phyloP scores from a whole-genome alignment of 2,113 vertebrate genomes.

The Rattus rattus region DNA sequence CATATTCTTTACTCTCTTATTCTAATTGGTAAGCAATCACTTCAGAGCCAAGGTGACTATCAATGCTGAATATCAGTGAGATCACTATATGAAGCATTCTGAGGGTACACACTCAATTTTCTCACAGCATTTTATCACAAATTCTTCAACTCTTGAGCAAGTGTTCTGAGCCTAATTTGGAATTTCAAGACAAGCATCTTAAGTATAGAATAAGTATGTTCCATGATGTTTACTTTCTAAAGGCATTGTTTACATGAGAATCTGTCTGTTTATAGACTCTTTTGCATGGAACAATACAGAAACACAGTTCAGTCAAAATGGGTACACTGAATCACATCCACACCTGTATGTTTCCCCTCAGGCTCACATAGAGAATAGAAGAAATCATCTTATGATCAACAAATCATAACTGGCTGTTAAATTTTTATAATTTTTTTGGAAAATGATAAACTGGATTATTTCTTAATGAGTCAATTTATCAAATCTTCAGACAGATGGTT shows the following conservation, averaged over 20 bases:
- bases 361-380: not conserved
- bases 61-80: not conserved
- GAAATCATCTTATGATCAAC: constrained; percentile 20
- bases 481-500: constrained; percentile 25
- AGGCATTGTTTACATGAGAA: not conserved
- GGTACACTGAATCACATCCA: constrained; percentile 35
- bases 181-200: constrained; percentile 29
- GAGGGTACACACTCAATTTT: not conserved
- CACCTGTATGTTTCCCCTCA: constrained; percentile 10
- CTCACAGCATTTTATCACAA: not conserved
- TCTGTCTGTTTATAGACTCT: not conserved
- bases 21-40: not conserved
- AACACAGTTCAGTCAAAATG: constrained; percentile 22
- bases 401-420: constrained; percentile 46
- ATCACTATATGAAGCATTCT: not conserved
- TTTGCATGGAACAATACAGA: constrained; percentile 35
- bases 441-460: constrained; percentile 50
- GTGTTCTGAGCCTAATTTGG: not conserved
- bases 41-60: not conserved
- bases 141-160: constrained; percentile 24
- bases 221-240: constrained; percentile 44
- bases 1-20: not conserved
- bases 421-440: constrained; percentile 50
- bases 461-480: constrained; percentile 58
- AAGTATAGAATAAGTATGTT: constrained; percentile 40